Evolutionary conservation across 2,113 vertebrate species (phyloP).

Genomic region (Psittacara wagleri): DNA sequence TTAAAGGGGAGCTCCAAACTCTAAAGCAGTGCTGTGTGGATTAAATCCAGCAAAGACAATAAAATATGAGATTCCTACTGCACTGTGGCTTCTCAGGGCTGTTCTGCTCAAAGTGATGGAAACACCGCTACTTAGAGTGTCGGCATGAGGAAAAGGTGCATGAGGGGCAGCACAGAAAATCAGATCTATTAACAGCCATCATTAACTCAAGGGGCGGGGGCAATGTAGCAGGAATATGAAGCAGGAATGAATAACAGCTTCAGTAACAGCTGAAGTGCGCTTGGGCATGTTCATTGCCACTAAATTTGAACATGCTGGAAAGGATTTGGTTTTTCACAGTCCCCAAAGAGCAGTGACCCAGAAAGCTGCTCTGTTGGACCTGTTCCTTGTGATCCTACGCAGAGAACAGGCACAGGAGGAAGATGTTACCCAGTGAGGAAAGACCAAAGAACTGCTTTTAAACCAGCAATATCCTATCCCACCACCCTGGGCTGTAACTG

Average conservation of each 20-base stretch:
- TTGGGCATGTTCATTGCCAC: background rate
- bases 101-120: background rate
- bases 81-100: background rate
- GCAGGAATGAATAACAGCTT: background rate
- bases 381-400: background rate
- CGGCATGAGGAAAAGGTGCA: rapidly evolving
- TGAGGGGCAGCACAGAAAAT: background rate
- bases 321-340: background rate
- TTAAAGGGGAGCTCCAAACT: background rate
- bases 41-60: background rate
- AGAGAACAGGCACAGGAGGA: background rate
- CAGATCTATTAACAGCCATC: background rate
- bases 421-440: background rate
- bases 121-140: background rate
- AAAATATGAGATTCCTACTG: background rate
- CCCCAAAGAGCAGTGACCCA: background rate
- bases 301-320: background rate
- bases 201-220: background rate
- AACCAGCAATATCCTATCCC: background rate
- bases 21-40: background rate
- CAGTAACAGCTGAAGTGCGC: background rate
- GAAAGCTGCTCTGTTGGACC: background rate
- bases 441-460: background rate
- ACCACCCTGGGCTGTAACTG: background rate
- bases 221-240: background rate